Evolutionary conservation across 2,113 vertebrate genomes (phyloP).

Genomic region (Hystrix brachyura): DNA sequence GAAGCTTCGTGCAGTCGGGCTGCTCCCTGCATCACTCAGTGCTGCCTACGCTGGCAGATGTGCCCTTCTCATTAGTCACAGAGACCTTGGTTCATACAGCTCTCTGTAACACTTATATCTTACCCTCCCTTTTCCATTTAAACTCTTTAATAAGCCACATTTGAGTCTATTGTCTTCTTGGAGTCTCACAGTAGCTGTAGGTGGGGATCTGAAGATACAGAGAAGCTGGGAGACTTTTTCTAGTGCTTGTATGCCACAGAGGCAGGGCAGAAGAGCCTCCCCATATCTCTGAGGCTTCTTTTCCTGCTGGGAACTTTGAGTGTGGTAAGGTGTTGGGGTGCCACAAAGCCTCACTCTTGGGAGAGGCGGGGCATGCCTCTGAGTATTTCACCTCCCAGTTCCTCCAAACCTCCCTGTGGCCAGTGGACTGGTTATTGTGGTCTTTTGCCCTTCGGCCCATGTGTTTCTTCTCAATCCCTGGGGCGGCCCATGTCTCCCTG

Average conservation of each 20-base stretch:
- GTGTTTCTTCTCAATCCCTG: not conserved
- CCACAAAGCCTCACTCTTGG: not conserved
- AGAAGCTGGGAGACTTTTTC: not conserved
- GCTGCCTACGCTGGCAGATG: too few species aligned
- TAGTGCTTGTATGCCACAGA: not conserved
- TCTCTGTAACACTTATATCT: not conserved
- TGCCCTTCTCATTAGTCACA: not conserved
- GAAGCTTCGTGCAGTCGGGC: not conserved
- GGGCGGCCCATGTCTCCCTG: not conserved
- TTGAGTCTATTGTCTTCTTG: accelerated
- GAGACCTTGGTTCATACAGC: not conserved
- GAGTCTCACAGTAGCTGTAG: not conserved
- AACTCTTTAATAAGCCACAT: not conserved
- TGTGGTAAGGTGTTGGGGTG: not conserved
- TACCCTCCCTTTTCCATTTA: not conserved
- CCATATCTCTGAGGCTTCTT: not conserved
- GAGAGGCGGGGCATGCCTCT: not conserved
- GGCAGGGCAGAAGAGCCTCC: not conserved
- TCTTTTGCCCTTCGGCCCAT: not conserved
- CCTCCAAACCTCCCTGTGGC: not conserved
- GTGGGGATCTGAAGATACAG: not conserved
- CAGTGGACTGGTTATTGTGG: not conserved
- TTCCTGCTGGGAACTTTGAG: not conserved
- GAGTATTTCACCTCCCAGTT: not conserved
- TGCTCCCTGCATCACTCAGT: accelerated